Evolutionary conservation across 1,140 invertebrate species (phyloP).

Genomic region (Leucophenga varia): DNA sequence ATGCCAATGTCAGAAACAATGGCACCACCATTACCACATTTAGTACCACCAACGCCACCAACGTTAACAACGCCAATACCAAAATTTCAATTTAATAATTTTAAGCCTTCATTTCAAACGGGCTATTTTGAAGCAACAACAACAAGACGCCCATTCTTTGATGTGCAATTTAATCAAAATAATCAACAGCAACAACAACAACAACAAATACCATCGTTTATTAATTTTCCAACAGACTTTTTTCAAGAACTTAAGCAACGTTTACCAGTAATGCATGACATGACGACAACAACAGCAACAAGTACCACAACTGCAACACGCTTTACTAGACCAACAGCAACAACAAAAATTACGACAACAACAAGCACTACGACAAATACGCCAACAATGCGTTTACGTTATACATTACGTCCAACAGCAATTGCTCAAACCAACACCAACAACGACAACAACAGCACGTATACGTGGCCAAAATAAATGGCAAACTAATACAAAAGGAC

Average conservation of each 20-base stretch:
- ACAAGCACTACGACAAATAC: slow-evolving; percentile 44
- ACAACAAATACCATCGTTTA: slow-evolving; percentile 42
- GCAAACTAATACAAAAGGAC: slow-evolving; percentile 12
- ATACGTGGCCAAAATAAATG: slow-evolving; percentile 45
- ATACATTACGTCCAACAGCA: slow-evolving; percentile 35
- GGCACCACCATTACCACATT: slow-evolving; percentile 43
- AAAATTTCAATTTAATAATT: no score
- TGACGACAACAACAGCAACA: slow-evolving; percentile 36
- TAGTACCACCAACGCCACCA: slow-evolving; percentile 19
- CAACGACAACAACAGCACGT: no score
- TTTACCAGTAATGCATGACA: slow-evolving; percentile 22
- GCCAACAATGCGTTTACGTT: slow-evolving; percentile 19
- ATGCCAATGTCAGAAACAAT: slow-evolving; percentile 63
- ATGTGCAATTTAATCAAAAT: slow-evolving; percentile 23
- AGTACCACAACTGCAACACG: slow-evolving; percentile 51
- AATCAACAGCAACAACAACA: slow-evolving; percentile 18
- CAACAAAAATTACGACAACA: slow-evolving; percentile 24
- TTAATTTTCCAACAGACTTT: slow-evolving; percentile 50
- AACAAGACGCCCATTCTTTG: slow-evolving; percentile 36
- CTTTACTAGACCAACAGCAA: slow-evolving; percentile 35
- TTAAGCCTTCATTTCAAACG: slow-evolving; percentile 26
- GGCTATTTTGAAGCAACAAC: slow-evolving; percentile 44
- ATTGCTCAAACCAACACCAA: no score
- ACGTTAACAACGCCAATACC: slow-evolving; percentile 1
- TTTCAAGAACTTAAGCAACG: slow-evolving; percentile 49